These are phyloP conservation scores for Druceiella hillmani DNA, from an alignment of 2,888 invertebrate genomes.

Conservation along the genomic window DNA sequence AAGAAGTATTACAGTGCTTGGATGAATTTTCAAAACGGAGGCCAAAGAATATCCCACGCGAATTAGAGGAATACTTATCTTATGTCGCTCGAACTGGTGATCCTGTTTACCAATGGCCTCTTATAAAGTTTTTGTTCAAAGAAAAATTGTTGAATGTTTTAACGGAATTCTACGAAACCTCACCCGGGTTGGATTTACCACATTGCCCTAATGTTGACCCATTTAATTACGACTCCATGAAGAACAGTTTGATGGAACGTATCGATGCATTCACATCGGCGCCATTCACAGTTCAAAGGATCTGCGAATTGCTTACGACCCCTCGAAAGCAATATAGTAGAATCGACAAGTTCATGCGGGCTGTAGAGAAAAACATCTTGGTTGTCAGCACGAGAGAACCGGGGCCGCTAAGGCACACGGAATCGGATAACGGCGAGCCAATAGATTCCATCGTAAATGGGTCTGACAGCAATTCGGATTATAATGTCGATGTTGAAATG, in stretches of 20 bases:
- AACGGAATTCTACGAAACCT: constrained; percentile 79
- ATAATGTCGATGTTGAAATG: constrained; percentile 52
- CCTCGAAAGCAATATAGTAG: constrained; percentile 93
- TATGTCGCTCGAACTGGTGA: constrained; percentile 93
- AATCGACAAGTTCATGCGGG: constrained; percentile 95
- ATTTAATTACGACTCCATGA: constrained; percentile 87
- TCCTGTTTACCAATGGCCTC: constrained; percentile 88
- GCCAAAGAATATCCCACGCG: constrained; percentile 75
- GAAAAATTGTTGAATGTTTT: constrained; percentile 84
- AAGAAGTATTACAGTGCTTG: constrained; percentile 76
- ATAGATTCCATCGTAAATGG: constrained; percentile 56
- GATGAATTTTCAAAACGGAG: constrained; percentile 77
- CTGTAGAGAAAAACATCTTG: constrained; percentile 90
- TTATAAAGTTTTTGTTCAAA: constrained; percentile 81
- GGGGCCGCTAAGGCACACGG: constrained; percentile 53
- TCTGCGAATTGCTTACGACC: constrained; percentile 88
- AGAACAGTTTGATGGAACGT: constrained; percentile 72
- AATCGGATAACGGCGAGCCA: constrained; percentile 63
- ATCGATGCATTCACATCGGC: constrained; percentile 82
- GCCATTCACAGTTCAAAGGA: constrained; percentile 92
- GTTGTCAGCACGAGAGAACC: constrained; percentile 76
- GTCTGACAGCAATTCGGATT: constrained; percentile 50
- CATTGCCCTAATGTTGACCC: constrained; percentile 88
- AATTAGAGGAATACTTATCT: constrained; percentile 82
- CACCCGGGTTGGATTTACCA: constrained; percentile 70